Evolutionary conservation across 1,140 invertebrate species (phyloP), one percentile per base, ranked within the genome.

Genomic region (Drosophila littoralis): DNA sequence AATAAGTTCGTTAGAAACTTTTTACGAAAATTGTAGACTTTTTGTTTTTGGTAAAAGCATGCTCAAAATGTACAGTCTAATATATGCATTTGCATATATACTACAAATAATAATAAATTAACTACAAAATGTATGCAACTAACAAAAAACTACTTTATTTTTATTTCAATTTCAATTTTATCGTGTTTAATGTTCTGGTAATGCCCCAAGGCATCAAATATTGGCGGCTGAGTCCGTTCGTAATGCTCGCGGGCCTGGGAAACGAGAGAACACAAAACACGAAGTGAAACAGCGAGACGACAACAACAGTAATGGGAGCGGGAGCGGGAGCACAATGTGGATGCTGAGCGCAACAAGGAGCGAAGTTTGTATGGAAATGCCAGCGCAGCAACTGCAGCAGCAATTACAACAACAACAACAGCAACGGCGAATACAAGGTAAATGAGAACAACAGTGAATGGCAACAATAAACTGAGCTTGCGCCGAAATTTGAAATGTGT

Each of bases 401-500:
- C 54, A 48, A 15, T 66, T 69, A 51, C 63, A 52, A 64, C 69
- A 70, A 69, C 57, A 82, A 59, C 63, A 79, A 64, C 74, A 79
- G 61, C 46, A 80, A 67, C 63, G 71, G 64, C 43, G 59, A 58
- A n/a, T 60, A 69, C 55, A 69, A 69, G 35, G 10, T 28, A 45
- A 51, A 9, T 54, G 45, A 52, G 40, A 64, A 52, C 46, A 64
- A 64, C 60, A 40, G 42, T 64, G 50, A 78, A 86, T 68, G 68
- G 66, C 77, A 89, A 88, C 84, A 88, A 88, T 89, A 89, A 68
- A 89, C 84, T 89, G 84, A 80, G 84, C 81, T 89, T 89, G 84
- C 84, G 84, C 84, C 85, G 58, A 82, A 82, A 81, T 63, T 75
- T 51, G 42, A 46, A 73, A 74, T 61, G 54, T 77, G 70, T 52